Base-by-base conservation (phyloP, 2,888 invertebrate genomes). In the Calephelis perditalis region DNA sequence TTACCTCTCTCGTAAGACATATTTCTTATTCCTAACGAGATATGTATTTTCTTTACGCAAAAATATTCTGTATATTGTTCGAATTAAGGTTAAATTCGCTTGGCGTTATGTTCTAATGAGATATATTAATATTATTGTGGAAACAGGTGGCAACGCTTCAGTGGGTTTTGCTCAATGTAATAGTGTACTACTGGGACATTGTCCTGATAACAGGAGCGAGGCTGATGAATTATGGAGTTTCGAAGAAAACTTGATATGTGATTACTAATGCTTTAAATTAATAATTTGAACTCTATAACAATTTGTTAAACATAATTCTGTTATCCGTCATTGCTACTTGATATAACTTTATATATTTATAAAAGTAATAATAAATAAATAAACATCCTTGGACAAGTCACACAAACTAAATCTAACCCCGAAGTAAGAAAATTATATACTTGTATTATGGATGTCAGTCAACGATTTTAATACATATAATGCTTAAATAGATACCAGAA, bases 101-200 rank as follows among this genome's bases (percentile, higher is more conserved):
- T 70, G 61, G 12, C 46, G 37, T 26, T 44, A 45, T 37, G 2
- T 49, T 59, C 64, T 67, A 66, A 68, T 73, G 74, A 78, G 72
- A 79, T 78, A 79, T 81, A 82, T 82, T 77, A 78, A 76, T 81
- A 81, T 79, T 67, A 69, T 68, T 73, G 78, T 76, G 78, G 80
- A 77, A 84, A 84, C 86, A 87, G 85, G 85, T 86, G 85, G 84
- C 78, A 78, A 76, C 70, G 77, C 76, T 78, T 78, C 76, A 78
- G 79, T 81, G 72, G 77, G 79, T 77, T 82, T 81, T 78, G 78
- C 79, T 83, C 75, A 71, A 75, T 80, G 84, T 86, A 84, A 86
- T 85, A 84, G 84, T 80, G 82, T 74, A 82, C 80, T 81, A 77
- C 77, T 75, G 76, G 69, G 75, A 76, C 73, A 73, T 69, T 76